Conservation (phyloP, 1,140 invertebrate species). For the Dendroctonus valens region DNA sequence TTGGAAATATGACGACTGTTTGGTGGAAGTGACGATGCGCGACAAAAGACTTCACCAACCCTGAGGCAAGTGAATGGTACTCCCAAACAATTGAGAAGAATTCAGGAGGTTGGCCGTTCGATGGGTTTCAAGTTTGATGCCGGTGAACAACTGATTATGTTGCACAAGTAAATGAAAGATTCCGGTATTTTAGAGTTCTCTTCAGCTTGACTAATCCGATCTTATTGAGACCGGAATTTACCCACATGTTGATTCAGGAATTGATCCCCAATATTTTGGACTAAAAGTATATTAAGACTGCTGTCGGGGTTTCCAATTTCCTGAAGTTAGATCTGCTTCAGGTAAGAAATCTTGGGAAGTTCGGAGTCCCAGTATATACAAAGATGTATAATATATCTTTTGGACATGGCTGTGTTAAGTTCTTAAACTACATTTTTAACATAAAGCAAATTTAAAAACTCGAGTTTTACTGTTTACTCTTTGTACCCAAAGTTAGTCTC, state of each 20-base stretch:
- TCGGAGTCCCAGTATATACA: neutral
- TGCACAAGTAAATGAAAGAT: constrained; percentile 17
- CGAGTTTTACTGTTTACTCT: too few species aligned
- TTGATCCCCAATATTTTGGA: constrained; percentile 63
- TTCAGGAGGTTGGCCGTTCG: constrained; percentile 66
- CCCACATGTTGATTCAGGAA: constrained; percentile 46
- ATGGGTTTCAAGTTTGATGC: constrained; percentile 93
- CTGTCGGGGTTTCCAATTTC: constrained; percentile 62
- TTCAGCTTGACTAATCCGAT: too few species aligned
- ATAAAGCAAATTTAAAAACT: too few species aligned
- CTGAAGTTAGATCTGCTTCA: constrained; percentile 69
- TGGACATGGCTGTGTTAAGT: too few species aligned
- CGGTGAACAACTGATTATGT: constrained; percentile 69
- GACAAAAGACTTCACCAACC: constrained; percentile 76
- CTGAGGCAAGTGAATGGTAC: constrained; percentile 74
- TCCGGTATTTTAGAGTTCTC: too few species aligned
- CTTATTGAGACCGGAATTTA: constrained; percentile 24
- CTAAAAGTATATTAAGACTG: constrained; percentile 65
- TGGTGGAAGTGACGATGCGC: constrained; percentile 81
- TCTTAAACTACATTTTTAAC: too few species aligned
- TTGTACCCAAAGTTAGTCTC: too few species aligned
- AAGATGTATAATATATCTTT: neutral
- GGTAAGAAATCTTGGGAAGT: constrained; percentile 43
- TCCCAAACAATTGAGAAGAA: constrained; percentile 56
- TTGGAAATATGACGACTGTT: constrained; percentile 57